Evolutionary conservation across 2,797 vertebrate genomes (phyloP), one percentile per base, ranked within the genome.

Genomic region (Myotis findleyi): DNA sequence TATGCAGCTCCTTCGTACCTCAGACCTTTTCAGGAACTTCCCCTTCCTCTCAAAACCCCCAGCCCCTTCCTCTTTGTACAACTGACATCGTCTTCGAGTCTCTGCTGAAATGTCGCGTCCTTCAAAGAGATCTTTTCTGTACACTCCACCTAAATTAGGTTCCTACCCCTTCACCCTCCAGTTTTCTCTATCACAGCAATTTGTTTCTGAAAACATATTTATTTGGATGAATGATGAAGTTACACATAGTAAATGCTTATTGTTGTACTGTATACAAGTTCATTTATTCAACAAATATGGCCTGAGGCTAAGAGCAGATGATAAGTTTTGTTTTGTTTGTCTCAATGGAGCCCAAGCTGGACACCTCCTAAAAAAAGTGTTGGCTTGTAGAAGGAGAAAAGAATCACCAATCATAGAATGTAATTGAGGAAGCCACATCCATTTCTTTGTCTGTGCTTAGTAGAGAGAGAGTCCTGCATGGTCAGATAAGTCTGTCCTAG

Each of bases 271-370:
- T 77, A 51, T 41, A 20, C 38, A 80, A 53, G 27, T 75, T 83
- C 21, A 68, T 47, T 96, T 77, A 82, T 69, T 86, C 36, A 55
- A 33, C 41, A 89, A 62, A 75, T 76, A 66, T 73, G 18, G 44
- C 41, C 75, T 64, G 83, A 91, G 30, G 16, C 36, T 69, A 21
- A 51, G 38, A 82, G 7, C n/a, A 64, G 44, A 10, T 49, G 25
- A 44, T 84, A 86, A 59, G n/a, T 84, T 87, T 92, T 95, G 44
- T 72, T 84, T 25, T 76, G 33, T 88, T 90, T 84, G 23, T 83
- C 41, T 93, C 93, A 84, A 25, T 71, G 55, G n/a, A 79, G 16
- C 20, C 36, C 64, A 69, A 88, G 51, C 14, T 69, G 57, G 38
- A 33, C 13, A 83, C 82, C 21, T 93, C 57, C 66, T 71, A 25